Base-by-base conservation (phyloP, 2,113 vertebrate genomes). In the Petaurus breviceps region DNA sequence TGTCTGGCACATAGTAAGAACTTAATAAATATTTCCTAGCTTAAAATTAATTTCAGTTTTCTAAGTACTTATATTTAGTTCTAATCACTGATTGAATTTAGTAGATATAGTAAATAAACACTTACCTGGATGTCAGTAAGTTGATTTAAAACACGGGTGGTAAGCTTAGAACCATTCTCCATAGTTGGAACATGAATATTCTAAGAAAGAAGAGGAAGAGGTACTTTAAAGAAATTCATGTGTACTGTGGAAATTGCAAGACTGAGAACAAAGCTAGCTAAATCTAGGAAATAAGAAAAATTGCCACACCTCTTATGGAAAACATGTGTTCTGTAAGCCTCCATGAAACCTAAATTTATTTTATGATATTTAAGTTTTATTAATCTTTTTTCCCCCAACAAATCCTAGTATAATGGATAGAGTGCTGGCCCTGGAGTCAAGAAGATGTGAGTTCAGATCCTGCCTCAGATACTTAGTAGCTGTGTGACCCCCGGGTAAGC, bases 81-180 rank as follows among this genome's bases (percentile, higher is more conserved):
- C 52, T 92, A 77, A 46, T 6, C 2, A 53, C n/a, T 25, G 12
- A 84, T 7, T 77, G 43, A 95, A 77, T 57, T 57, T 93, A 91
- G 9, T 50, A 6, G n/a, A 37, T 37, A 91, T 11, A 3, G 97
- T 61, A 92, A 19, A 61, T 43, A 97, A 57, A 6, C 23, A 0
- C 98, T 98, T 97, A 99, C 99, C 98, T 99, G 99, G 96, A 99
- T 99, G 95, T 99, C 98, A n/a, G 50, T 98, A 51, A 99, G 96
- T 61, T 98, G 98, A 37, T 98, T 98, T 92, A 99, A 97, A 93
- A 99, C 97, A 52, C 98, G 98, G 4, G 98, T 98, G 43, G 99
- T 97, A 96, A 99, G 43, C 95, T 98, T 98, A 49, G 99, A 98
- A 89, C 98, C 98, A 37, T 99, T 98, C 43, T 99, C 99, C 98